Conservation (phyloP, 2,888 invertebrate genomes). For the Adelognathus sp. region DNA sequence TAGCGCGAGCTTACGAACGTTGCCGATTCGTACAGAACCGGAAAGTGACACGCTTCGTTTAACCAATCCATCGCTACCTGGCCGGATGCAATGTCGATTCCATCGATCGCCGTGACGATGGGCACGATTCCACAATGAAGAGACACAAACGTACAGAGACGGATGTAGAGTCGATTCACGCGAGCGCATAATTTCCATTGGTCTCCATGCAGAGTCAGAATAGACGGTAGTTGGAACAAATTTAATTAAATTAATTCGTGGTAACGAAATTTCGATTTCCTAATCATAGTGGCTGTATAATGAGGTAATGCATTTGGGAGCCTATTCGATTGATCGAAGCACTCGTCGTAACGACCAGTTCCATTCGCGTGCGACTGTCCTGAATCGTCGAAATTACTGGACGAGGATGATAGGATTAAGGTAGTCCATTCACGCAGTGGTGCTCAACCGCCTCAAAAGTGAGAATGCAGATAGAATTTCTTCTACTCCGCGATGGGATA, state of each 20-base stretch:
- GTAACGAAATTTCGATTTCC: neutral
- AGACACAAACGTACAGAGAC: neutral
- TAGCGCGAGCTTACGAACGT: neutral
- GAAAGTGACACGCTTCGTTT: constrained; percentile 31
- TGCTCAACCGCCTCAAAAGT: too few relatives aligned
- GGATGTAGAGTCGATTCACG: neutral
- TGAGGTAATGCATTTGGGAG: neutral
- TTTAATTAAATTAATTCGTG: constrained; percentile 7
- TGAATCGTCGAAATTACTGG: neutral
- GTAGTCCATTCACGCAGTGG: too few relatives aligned
- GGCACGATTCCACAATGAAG: constrained; percentile 18
- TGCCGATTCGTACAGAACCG: constrained; percentile 26
- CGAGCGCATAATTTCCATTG: constrained; percentile 11
- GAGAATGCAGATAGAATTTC: too few relatives aligned
- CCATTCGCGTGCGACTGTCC: neutral
- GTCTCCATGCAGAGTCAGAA: neutral
- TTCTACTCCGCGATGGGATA: too few relatives aligned
- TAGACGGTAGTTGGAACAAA: neutral
- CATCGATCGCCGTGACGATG: neutral
- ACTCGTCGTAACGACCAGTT: too few relatives aligned
- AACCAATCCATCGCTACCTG: neutral
- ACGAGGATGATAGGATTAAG: neutral
- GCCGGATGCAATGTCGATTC: constrained; percentile 10
- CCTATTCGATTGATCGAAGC: neutral
- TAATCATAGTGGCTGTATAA: neutral